A percentile compares a stretch with the other conserved stretches of the same genome.
Conservation (phyloP, 2,888 invertebrate genomes). For the Chaetogeoica ovagalla region DNA sequence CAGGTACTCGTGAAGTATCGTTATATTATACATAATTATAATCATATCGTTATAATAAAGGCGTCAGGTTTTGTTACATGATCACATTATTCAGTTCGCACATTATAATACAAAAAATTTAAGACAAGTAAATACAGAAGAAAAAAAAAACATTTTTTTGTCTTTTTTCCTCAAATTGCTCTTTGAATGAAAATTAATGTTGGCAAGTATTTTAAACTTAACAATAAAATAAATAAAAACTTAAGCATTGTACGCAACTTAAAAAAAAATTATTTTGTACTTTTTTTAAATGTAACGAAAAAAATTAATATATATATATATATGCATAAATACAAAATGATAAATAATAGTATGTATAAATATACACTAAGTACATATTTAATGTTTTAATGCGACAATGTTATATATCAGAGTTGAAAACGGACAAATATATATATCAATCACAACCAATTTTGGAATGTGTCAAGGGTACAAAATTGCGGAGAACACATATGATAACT, state of each 20-base stretch:
- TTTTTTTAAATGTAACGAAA: slow-evolving; percentile 29
- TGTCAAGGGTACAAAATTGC: slow-evolving; percentile 17
- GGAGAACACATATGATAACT: too few relatives aligned
- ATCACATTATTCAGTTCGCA: slow-evolving; percentile 29
- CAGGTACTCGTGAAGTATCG: slow-evolving; percentile 49
- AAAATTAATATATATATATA: slow-evolving; percentile 34
- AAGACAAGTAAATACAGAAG: background rate
- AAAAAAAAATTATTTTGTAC: slow-evolving; percentile 47
- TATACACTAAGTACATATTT: slow-evolving; percentile 47
- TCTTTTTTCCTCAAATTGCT: slow-evolving; percentile 15
- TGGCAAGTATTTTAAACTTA: slow-evolving; percentile 41
- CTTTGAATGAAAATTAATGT: slow-evolving; percentile 24
- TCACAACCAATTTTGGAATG: slow-evolving; percentile 47
- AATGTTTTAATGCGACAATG: too few relatives aligned
- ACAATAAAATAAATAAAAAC: slow-evolving; percentile 38
- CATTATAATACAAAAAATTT: slow-evolving; percentile 4
- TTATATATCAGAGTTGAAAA: too few relatives aligned
- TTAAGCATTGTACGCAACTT: slow-evolving; percentile 29
- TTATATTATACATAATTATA: slow-evolving; percentile 25
- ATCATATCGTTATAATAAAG: slow-evolving; percentile 8
- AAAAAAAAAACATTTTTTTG: background rate
- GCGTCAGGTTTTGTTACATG: slow-evolving; percentile 16
- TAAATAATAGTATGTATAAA: slow-evolving; percentile 17
- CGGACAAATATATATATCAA: too few relatives aligned
- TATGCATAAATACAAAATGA: slow-evolving; percentile 19